phyloP scores from a whole-genome alignment of 2,888 invertebrate species.

The Hipparchia sbordonii region DNA sequence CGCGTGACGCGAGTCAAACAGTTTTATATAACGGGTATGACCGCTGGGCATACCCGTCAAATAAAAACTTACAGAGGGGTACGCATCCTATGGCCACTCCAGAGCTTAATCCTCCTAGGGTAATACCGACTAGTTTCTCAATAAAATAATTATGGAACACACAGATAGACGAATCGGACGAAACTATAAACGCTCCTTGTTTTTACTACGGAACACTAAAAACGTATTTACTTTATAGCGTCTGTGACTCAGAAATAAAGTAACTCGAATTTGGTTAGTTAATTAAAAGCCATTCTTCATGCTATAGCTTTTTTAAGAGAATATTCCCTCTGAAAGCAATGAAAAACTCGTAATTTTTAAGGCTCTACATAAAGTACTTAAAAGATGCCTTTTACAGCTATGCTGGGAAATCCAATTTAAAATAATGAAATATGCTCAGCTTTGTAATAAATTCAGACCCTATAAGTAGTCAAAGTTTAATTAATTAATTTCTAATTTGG shows the following conservation, averaged over 20 bases:
- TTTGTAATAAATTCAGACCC: conserved; percentile 7
- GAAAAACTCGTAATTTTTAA: conserved; percentile 30
- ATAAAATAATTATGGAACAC: too few relatives aligned
- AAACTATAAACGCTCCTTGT: too few relatives aligned
- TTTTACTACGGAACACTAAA: conserved; percentile 2
- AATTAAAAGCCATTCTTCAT: conserved; percentile 29
- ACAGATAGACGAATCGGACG: too few relatives aligned
- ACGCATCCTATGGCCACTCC: too few relatives aligned
- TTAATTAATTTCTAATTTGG: too few relatives aligned
- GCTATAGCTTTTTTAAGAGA: conserved; percentile 22
- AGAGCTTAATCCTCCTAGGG: too few relatives aligned
- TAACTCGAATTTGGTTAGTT: conserved; percentile 25
- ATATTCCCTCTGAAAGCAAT: conserved; percentile 27
- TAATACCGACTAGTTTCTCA: too few relatives aligned
- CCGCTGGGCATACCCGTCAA: too few relatives aligned
- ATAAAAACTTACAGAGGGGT: too few relatives aligned
- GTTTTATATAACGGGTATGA: too few relatives aligned
- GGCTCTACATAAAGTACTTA: conserved; percentile 25
- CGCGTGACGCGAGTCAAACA: too few relatives aligned
- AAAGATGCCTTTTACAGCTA: conserved; percentile 30
- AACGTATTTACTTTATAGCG: conserved; percentile 22
- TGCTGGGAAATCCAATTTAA: conserved; percentile 7
- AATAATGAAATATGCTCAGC: conserved; percentile 15
- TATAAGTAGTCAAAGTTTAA: background rate
- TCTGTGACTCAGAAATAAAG: conserved; percentile 21